Evolutionary conservation across 2,113 vertebrate genomes (phyloP).

Genomic region (Gambusia affinis): DNA sequence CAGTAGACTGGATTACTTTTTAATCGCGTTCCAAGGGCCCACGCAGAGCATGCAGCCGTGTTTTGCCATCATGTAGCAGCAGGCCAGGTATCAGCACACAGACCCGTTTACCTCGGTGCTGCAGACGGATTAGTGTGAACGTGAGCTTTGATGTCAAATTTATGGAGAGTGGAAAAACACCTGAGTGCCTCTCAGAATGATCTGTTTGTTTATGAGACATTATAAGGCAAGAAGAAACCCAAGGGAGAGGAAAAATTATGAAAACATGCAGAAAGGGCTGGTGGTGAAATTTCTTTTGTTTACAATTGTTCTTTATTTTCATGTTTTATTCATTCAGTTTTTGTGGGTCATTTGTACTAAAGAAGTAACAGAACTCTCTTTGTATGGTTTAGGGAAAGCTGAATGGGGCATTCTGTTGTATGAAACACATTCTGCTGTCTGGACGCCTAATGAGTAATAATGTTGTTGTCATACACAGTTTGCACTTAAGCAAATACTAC

Average conservation of each 20-base stretch:
- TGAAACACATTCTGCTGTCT: constrained; percentile 25
- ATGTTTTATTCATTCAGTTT: constrained; percentile 17
- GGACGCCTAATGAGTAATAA: constrained; percentile 44
- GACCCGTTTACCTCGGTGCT: constrained; percentile 60
- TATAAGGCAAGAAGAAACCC: constrained; percentile 9
- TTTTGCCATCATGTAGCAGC: constrained; percentile 28
- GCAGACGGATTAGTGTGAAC: constrained; percentile 63
- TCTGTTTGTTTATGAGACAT: constrained; percentile 36
- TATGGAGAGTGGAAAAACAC: constrained; percentile 47
- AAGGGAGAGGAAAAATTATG: not conserved
- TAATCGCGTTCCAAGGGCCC: constrained; percentile 70
- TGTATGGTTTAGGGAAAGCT: constrained; percentile 18
- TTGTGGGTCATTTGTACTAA: constrained; percentile 8
- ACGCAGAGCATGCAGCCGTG: constrained; percentile 30
- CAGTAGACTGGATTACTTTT: constrained; percentile 69
- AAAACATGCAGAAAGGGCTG: not conserved
- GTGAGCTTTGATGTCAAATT: constrained; percentile 72
- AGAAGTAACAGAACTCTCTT: constrained; percentile 10
- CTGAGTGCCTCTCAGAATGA: constrained; percentile 49
- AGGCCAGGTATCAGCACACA: constrained; percentile 57
- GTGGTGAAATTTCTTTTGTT: constrained; percentile 6
- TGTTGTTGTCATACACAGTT: constrained; percentile 41
- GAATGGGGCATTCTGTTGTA: constrained; percentile 3
- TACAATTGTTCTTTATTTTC: constrained; percentile 2
- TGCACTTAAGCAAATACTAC: constrained; percentile 24